Evolutionary conservation across 2,888 invertebrate genomes (phyloP).

Genomic region (Coelinius sp.): DNA sequence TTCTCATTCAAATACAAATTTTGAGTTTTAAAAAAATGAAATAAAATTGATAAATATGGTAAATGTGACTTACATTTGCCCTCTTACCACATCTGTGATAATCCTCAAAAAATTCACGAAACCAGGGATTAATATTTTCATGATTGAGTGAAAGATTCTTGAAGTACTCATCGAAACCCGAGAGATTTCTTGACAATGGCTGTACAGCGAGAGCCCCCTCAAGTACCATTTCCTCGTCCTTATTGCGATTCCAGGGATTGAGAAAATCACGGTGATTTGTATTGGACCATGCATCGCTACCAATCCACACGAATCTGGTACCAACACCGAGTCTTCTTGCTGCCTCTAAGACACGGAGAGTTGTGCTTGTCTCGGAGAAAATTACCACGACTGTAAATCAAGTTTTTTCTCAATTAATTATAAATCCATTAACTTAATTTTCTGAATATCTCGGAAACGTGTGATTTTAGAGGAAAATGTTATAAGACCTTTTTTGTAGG

Average conservation of each 20-base stretch:
- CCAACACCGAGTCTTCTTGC: slow-evolving; percentile 64
- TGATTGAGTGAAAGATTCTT: slow-evolving; percentile 64
- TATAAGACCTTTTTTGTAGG: no score
- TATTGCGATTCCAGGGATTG: slow-evolving; percentile 45
- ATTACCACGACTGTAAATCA: slow-evolving; percentile 70
- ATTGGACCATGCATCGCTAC: slow-evolving; percentile 73
- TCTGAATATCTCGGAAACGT: no score
- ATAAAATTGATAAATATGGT: no score
- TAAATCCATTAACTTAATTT: no score
- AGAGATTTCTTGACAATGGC: slow-evolving; percentile 69
- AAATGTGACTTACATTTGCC: slow-evolving; percentile 2
- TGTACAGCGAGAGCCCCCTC: slow-evolving; percentile 74
- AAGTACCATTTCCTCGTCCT: slow-evolving; percentile 63
- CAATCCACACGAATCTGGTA: slow-evolving; percentile 72
- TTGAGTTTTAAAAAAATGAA: no score
- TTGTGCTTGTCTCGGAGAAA: slow-evolving; percentile 71
- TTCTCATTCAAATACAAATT: no score
- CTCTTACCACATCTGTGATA: slow-evolving; percentile 59
- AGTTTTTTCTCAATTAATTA: neutral
- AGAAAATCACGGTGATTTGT: slow-evolving; percentile 53
- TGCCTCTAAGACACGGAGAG: slow-evolving; percentile 70
- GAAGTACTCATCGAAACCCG: slow-evolving; percentile 73
- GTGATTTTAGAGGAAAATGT: no score
- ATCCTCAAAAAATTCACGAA: slow-evolving; percentile 72
- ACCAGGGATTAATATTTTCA: slow-evolving; percentile 71